Base-by-base conservation (phyloP, 2,797 vertebrate genomes). In the Bovichtus diacanthus region DNA sequence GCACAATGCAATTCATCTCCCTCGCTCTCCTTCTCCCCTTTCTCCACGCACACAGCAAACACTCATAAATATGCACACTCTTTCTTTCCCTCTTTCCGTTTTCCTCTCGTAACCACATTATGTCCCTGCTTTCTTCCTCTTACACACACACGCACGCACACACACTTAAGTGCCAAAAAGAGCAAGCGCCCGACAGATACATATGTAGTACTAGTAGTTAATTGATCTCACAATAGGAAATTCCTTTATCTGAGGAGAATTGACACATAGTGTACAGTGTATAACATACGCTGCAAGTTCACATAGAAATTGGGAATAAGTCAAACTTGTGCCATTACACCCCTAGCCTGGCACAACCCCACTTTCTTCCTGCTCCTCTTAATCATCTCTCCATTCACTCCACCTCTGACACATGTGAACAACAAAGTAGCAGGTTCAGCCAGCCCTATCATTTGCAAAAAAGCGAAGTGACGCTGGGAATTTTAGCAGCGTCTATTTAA, bases 1-100 rank as follows among this genome's bases (percentile, higher is more conserved):
- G 64, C 82, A 81, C 84, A 89, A 85, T 85, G 80, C 53, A 80
- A 84, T 82, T 76, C 76, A 88, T 87, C 83, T 83, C 69, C 50
- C n/a, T 49, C 59, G 38, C 73, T 51, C 78, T 64, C 44, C 59
- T 39, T 67, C 74, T 23, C 61, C 23, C 64, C 38, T 53, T 74
- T 76, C n/a, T 80, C 76, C 76, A 71, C 39, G 39, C 74, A 54
- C 25, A 67, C 74, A 82, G 64, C 65, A 80, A 69, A 59, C 74
- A 63, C 69, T 71, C 80, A 82, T 82, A 77, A 80, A 85, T 78
- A 82, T 83, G 74, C 62, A 62, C 81, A 46, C 56, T 64, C 61
- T 23, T 23, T 58, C 58, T 71, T 56, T 58, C 63, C 18, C n/a
- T 44, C 47, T 34, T 61, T 60, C 46, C 5, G n/a, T 60, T 53